These are phyloP conservation scores for Andricus curvator DNA, from an alignment of 2,888 invertebrate species.

Conservation along the genomic window DNA sequence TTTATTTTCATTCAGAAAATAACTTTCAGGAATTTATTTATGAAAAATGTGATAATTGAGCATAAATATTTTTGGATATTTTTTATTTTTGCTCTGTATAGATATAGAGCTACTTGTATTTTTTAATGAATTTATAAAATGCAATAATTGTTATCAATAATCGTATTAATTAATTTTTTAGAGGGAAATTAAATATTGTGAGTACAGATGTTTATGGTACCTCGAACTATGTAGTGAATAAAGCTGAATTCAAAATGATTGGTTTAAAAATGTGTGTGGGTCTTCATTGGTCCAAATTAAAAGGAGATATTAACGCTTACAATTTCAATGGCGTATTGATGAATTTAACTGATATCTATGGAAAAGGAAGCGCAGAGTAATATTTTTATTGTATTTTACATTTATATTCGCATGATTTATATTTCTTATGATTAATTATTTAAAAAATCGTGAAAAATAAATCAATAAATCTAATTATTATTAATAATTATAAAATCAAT, in stretches of 20 bases:
- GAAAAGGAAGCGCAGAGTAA: constrained; percentile 50
- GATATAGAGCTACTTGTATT: background rate
- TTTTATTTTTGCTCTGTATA: too few species aligned
- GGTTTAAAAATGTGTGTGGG: constrained; percentile 40
- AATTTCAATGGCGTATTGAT: constrained; percentile 11
- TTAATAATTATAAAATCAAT: background rate
- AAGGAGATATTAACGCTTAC: constrained; percentile 40
- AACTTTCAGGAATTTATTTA: background rate
- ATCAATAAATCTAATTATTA: background rate
- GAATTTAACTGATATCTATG: constrained; percentile 46
- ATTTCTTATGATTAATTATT: background rate
- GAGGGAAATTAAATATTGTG: constrained; percentile 28
- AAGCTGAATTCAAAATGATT: constrained; percentile 48
- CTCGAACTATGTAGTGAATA: constrained; percentile 47
- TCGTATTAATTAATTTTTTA: background rate
- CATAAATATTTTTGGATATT: too few species aligned
- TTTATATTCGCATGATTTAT: background rate
- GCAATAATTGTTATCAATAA: background rate
- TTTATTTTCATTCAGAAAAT: background rate
- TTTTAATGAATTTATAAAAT: background rate
- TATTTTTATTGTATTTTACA: background rate
- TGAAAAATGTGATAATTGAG: too few species aligned
- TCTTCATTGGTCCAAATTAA: constrained; percentile 45
- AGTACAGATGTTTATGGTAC: constrained; percentile 27
- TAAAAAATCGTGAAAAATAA: background rate